Percentiles rank a stretch among this genome's conserved stretches.
Conservation (phyloP, 1,140 invertebrate genomes). For the Aphelenchoides besseyi region DNA sequence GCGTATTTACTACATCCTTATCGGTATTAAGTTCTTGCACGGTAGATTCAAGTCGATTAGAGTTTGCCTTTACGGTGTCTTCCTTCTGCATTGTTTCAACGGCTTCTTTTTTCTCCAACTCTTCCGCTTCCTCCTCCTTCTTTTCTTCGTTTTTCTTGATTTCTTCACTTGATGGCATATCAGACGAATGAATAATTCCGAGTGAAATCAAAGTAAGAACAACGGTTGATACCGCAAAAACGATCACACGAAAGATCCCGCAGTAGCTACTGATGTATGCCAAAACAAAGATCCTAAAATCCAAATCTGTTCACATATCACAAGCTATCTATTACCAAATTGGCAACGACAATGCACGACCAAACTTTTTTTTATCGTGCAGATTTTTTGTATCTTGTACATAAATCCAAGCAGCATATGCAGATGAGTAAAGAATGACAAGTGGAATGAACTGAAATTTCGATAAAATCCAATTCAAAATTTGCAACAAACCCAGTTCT, state of each 20-base stretch:
- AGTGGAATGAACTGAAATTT: conserved; percentile 51
- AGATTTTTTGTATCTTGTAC: conserved; percentile 48
- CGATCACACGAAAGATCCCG: conserved; percentile 65
- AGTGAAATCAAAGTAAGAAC: conserved; percentile 64
- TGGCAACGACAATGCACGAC: conserved; percentile 53
- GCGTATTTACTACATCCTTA: conserved; percentile 7
- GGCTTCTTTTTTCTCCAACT: too few species aligned
- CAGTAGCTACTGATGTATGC: conserved; percentile 63
- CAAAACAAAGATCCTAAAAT: conserved; percentile 58
- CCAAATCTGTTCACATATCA: neutral
- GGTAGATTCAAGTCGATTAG: conserved; percentile 17
- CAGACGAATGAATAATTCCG: conserved; percentile 58
- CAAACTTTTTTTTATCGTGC: conserved; percentile 56
- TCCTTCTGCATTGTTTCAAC: too few species aligned
- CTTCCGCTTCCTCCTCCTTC: too few species aligned
- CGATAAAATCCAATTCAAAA: neutral
- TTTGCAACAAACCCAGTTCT: conserved; percentile 48
- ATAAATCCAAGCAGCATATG: conserved; percentile 58
- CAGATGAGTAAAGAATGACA: conserved; percentile 46
- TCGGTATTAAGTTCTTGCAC: conserved; percentile 20
- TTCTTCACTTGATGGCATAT: neutral
- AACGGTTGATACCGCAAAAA: conserved; percentile 63
- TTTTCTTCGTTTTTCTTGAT: conserved; percentile 18
- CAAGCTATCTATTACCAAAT: conserved; percentile 48
- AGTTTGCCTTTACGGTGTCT: conserved; percentile 23